Evolutionary conservation across 2,888 invertebrate species (phyloP).

Genomic region (Spilarctia lutea): DNA sequence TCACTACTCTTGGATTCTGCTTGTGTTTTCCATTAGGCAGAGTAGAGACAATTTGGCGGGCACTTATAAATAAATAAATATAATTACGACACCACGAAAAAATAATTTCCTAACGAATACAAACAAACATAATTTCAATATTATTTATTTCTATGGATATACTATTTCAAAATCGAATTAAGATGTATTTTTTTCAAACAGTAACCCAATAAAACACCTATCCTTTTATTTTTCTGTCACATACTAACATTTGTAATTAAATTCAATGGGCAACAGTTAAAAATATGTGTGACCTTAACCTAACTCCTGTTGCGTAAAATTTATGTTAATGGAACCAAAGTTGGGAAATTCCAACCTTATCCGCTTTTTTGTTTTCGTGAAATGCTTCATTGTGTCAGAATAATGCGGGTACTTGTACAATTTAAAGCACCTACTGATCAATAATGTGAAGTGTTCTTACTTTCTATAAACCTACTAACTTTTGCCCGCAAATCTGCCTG

Average conservation of each 20-base stretch:
- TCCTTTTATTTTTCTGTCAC: not conserved
- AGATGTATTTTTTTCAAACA: not conserved
- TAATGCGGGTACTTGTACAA: slow-evolving; percentile 31
- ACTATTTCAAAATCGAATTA: too few species aligned
- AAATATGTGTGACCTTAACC: not conserved
- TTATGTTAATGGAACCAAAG: slow-evolving; percentile 8
- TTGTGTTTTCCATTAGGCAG: too few species aligned
- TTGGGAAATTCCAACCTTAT: slow-evolving; percentile 17
- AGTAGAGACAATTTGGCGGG: too few species aligned
- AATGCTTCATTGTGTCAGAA: slow-evolving; percentile 4
- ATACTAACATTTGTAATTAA: not conserved
- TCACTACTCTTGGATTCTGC: too few species aligned
- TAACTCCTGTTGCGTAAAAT: not conserved
- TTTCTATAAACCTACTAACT: too few species aligned
- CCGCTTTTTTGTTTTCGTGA: slow-evolving; percentile 31
- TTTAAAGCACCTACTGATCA: not conserved
- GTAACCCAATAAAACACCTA: not conserved
- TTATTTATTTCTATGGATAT: too few species aligned
- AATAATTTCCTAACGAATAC: too few species aligned
- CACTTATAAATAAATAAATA: too few species aligned
- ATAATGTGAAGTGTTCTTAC: too few species aligned
- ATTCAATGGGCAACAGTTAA: not conserved
- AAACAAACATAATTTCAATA: too few species aligned
- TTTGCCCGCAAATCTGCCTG: too few species aligned
- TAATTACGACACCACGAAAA: too few species aligned